Evolutionary conservation across 2,888 invertebrate genomes (phyloP).

Genomic region (Netelia inedita): DNA sequence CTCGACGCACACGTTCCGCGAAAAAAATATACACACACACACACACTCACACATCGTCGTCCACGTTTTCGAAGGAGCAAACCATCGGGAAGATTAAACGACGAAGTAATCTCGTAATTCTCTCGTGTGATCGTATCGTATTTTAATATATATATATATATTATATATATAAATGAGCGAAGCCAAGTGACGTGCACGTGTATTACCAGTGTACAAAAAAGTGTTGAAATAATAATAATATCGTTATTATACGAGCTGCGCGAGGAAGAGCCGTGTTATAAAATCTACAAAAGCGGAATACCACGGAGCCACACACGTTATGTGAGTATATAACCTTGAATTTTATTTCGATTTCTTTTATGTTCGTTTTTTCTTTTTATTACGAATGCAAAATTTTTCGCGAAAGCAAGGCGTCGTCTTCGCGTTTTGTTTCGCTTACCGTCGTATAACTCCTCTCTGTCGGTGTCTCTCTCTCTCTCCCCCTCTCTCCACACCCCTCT

Average conservation of each 20-base stretch:
- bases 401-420: conserved; percentile 9
- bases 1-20: not conserved
- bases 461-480: not conserved
- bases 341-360: conserved; percentile 9
- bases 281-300: conserved; percentile 69
- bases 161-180: conserved; percentile 31
- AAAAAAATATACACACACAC: not conserved
- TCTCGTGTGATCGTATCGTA: conserved; percentile 50
- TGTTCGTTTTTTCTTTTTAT: conserved; percentile 23
- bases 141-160: conserved; percentile 33
- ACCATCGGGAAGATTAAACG: not conserved
- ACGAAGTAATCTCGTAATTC: conserved; percentile 44
- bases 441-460: too few relatives aligned
- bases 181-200: conserved; percentile 75
- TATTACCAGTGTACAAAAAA: conserved; percentile 71
- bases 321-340: conserved; percentile 75
- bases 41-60: not conserved
- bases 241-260: conserved; percentile 53
- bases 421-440: not conserved
- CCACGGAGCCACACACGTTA: conserved; percentile 75
- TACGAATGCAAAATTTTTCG: conserved; percentile 4
- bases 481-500: not conserved
- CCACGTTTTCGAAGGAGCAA: not conserved
- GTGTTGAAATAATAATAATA: conserved; percentile 69
- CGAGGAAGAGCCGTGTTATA: conserved; percentile 47